A percentile compares a stretch with the other conserved stretches of the same genome.
These are phyloP conservation scores for Bergia sp. DNA, from an alignment of 92 coral and sea anemone species.

Conservation along the genomic window DNA sequence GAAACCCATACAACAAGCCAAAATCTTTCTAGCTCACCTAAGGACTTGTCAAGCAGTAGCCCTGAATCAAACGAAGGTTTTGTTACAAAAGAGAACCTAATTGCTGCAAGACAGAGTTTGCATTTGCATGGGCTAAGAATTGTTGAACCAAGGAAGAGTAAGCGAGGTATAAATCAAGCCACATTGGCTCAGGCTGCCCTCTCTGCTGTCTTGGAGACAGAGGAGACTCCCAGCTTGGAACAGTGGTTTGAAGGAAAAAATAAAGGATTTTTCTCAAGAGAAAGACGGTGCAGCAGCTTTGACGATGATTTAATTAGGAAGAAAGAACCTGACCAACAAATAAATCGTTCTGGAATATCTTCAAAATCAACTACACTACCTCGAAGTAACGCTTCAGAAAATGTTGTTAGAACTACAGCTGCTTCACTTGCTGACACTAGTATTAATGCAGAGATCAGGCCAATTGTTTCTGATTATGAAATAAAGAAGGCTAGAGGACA, in stretches of 20 bases:
- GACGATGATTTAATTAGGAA: conserved; percentile 50
- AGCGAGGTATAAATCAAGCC: conserved; percentile 69
- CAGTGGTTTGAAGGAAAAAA: conserved; percentile 81
- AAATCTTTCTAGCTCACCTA: conserved; percentile 50
- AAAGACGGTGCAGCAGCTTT: conserved; percentile 53
- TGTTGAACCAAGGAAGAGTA: conserved; percentile 56
- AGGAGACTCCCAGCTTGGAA: conserved; percentile 72
- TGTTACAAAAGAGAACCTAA: conserved; percentile 26
- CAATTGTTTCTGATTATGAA: conserved; percentile 56
- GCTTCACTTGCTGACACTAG: conserved; percentile 8
- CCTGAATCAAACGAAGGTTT: conserved; percentile 40
- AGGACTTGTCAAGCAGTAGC: conserved; percentile 28
- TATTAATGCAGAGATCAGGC: conserved; percentile 19
- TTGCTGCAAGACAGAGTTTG: conserved; percentile 47
- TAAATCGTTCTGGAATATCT: conserved; percentile 1
- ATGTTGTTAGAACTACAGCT: background rate
- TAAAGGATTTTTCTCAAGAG: conserved; percentile 37
- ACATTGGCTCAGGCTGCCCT: conserved; percentile 93
- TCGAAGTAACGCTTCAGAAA: background rate
- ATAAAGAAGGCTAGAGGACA: conserved; percentile 82
- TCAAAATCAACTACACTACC: conserved; percentile 31
- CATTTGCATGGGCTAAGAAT: conserved; percentile 48
- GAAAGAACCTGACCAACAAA: conserved; percentile 14
- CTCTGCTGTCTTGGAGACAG: conserved; percentile 87
- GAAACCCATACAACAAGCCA: conserved; percentile 17